Evolutionary conservation across 2,888 invertebrate genomes (phyloP).

Genomic region (Tipula confusa): DNA sequence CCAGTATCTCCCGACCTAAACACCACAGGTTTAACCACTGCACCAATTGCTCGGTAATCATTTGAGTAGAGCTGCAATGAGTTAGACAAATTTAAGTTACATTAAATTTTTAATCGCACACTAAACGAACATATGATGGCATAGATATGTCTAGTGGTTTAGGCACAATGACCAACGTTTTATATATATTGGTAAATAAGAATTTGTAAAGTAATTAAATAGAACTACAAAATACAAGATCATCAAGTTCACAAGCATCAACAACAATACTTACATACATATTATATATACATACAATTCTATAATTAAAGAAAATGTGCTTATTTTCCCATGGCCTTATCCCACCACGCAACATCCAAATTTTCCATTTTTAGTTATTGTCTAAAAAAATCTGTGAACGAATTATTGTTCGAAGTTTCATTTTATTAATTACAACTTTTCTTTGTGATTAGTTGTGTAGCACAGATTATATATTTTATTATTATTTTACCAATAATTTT

Average conservation of each 20-base stretch:
- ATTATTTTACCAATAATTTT: neutral
- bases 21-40: too few relatives aligned
- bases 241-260: neutral
- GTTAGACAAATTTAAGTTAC: too few relatives aligned
- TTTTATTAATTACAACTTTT: neutral
- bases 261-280: neutral
- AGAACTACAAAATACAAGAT: neutral
- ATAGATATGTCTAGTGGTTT: too few relatives aligned
- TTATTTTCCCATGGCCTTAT: neutral
- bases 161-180: too few relatives aligned
- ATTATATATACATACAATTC: neutral
- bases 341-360: neutral
- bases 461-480: neutral
- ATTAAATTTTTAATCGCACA: too few relatives aligned
- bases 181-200: neutral
- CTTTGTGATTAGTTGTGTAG: neutral
- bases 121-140: too few relatives aligned
- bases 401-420: neutral
- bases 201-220: neutral
- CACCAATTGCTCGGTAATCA: too few relatives aligned
- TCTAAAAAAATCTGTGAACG: neutral
- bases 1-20: too few relatives aligned
- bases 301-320: slow-evolving; percentile 14
- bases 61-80: too few relatives aligned
- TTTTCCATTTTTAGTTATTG: neutral